These are phyloP conservation scores for Plotosus lineatus DNA, from an alignment of 2,113 vertebrate species.

Conservation along the genomic window DNA sequence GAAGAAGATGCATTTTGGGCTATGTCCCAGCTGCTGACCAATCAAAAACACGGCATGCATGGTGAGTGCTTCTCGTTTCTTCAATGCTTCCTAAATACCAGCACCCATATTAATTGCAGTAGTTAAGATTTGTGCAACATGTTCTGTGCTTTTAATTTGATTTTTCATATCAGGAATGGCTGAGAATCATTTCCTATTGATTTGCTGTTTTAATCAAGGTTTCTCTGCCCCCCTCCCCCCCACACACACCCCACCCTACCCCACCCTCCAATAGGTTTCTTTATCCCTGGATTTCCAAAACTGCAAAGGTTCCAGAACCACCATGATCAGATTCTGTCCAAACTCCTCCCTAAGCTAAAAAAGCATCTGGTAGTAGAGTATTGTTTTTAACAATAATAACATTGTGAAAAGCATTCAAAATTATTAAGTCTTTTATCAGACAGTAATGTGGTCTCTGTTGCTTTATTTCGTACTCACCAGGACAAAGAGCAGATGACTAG, in stretches of 20 bases:
- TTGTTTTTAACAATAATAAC: neutral
- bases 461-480: constrained; percentile 60
- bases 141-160: neutral
- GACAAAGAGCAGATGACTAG: constrained; percentile 89
- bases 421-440: neutral
- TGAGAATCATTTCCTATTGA: neutral
- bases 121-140: neutral
- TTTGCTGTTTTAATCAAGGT: neutral
- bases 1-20: constrained; percentile 92
- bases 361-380: constrained; percentile 79
- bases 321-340: constrained; percentile 86
- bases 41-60: constrained; percentile 83
- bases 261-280: constrained; percentile 79
- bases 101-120: constrained; percentile 15
- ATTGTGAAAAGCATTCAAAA: neutral
- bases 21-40: constrained; percentile 82
- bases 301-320: constrained; percentile 88
- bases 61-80: constrained; percentile 67
- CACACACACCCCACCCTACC: too few relatives aligned
- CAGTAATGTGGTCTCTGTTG: neutral
- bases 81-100: neutral
- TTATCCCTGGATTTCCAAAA: constrained; percentile 91
- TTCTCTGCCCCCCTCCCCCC: neutral
- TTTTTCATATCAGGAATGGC: neutral
- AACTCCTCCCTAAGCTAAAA: constrained; percentile 86